Conservation (phyloP, 2,797 vertebrate genomes). For the Eurystomus glaucurus region DNA sequence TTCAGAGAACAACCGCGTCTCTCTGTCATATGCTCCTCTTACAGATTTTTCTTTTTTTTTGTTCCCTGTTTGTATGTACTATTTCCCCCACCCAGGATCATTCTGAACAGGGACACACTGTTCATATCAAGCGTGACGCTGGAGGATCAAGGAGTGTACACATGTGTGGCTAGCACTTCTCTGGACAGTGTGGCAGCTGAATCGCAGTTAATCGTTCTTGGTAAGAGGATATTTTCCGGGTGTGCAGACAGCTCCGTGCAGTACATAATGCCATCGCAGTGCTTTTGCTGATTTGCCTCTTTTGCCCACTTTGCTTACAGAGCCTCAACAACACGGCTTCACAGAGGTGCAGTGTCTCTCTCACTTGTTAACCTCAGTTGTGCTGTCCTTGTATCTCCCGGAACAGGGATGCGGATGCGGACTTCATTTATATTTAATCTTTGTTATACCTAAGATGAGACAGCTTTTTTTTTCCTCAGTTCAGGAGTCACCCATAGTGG, state of each 20-base stretch:
- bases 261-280: background rate
- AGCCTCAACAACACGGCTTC: background rate
- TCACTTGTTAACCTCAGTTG: background rate
- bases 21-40: background rate
- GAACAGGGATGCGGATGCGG: background rate
- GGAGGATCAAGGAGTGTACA: conserved; percentile 91
- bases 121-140: conserved; percentile 89
- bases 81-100: conserved; percentile 80
- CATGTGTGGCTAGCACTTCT: conserved; percentile 88
- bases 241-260: background rate
- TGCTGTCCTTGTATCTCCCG: background rate
- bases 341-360: background rate
- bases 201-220: conserved; percentile 87
- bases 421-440: background rate
- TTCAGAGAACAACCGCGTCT: fast-evolving
- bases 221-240: conserved; percentile 78
- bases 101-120: conserved; percentile 87
- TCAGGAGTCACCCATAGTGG: background rate
- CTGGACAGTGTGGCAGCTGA: conserved; percentile 84
- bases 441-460: background rate
- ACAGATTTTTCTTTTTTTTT: background rate
- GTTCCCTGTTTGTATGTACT: background rate
- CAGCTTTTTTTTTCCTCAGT: background rate
- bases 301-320: background rate
- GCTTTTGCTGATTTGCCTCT: background rate